Evolutionary conservation across 2,113 vertebrate species (phyloP).

Genomic region (Nestor notabilis): DNA sequence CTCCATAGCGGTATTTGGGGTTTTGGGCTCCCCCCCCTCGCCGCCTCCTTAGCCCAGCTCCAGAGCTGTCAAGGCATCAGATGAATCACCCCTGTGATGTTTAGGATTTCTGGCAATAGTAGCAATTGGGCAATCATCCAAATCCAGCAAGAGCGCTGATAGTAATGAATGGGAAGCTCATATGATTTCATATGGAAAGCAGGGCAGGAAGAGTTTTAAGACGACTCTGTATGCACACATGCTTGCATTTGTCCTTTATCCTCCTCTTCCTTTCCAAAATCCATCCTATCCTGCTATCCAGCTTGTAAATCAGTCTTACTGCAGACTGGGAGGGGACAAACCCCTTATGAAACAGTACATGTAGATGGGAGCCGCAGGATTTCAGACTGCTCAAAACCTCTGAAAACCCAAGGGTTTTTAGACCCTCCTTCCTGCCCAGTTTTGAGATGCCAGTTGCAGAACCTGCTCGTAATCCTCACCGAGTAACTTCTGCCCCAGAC

Average conservation of each 20-base stretch:
- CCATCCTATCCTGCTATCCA: fast-evolving
- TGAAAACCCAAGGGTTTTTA: background rate
- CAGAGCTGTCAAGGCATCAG: slow-evolving; percentile 2
- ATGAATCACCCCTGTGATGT: slow-evolving; percentile 15
- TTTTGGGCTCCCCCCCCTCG: background rate
- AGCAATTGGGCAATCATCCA: background rate
- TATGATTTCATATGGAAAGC: background rate
- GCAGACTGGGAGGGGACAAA: background rate
- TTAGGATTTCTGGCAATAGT: background rate
- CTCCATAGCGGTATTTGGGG: background rate
- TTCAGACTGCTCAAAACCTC: background rate
- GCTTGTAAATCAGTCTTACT: background rate
- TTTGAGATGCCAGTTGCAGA: background rate
- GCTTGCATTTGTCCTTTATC: background rate
- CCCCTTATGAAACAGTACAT: fast-evolving
- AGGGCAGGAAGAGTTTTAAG: background rate
- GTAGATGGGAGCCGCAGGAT: background rate
- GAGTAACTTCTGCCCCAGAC: background rate
- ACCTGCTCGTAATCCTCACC: background rate
- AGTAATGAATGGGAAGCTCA: background rate
- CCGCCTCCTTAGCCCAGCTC: background rate
- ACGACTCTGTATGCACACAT: background rate
- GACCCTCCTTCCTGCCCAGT: background rate
- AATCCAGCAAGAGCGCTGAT: background rate
- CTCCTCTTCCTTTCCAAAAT: background rate